Conservation (phyloP, 2,113 vertebrate species). For the Sinosuthora webbiana region DNA sequence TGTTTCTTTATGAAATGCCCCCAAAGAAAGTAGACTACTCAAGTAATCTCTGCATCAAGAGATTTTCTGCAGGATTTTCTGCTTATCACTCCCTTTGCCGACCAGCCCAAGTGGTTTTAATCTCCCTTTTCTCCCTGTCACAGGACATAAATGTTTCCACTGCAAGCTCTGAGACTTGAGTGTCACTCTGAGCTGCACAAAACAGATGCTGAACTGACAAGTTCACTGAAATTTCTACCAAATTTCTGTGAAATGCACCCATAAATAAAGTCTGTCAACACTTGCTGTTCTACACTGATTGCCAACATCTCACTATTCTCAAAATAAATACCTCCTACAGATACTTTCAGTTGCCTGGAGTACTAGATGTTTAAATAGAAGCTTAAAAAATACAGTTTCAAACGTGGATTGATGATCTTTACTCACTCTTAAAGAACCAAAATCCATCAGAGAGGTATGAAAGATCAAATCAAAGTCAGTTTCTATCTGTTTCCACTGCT, state of each 20-base stretch:
- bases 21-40: background rate
- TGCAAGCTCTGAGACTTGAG: background rate
- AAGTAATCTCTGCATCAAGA: background rate
- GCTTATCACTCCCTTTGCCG: background rate
- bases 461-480: background rate
- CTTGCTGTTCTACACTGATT: conserved; percentile 23
- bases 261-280: conserved; percentile 50
- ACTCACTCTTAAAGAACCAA: background rate
- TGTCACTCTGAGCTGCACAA: background rate
- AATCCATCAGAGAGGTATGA: background rate
- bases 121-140: background rate
- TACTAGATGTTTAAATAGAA: background rate
- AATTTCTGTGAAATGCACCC: conserved; percentile 20
- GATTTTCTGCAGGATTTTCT: conserved; percentile 11
- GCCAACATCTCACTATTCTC: conserved; percentile 1
- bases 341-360: background rate
- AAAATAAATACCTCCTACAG: conserved; percentile 49
- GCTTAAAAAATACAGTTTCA: background rate
- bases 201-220: conserved; percentile 42
- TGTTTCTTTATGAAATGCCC: background rate
- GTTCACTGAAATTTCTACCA: conserved; percentile 2
- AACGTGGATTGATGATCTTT: background rate
- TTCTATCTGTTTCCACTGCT: background rate
- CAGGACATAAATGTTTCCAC: background rate
- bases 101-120: background rate